phyloP scores from a whole-genome alignment of 1,140 invertebrate genomes.

The Goniozus legneri region DNA sequence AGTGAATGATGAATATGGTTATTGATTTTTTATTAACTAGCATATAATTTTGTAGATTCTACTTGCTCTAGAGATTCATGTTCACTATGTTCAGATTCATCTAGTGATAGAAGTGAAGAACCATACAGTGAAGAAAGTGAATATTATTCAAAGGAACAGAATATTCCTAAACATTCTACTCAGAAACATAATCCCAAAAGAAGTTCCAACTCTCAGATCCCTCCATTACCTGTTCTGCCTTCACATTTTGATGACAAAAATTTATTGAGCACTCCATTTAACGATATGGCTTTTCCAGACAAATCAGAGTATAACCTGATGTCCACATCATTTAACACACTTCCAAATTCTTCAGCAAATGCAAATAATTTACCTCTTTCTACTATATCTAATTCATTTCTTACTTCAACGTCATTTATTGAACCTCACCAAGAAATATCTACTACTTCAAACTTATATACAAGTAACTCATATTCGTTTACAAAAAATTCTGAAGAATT shows the following conservation, averaged over 20 bases:
- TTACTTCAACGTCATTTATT: slow-evolving; percentile 26
- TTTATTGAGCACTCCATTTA: slow-evolving; percentile 36
- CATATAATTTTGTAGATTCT: slow-evolving; percentile 46
- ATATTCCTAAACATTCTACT: slow-evolving; percentile 26
- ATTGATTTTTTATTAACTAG: background rate
- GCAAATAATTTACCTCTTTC: slow-evolving; percentile 22
- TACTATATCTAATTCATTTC: slow-evolving; percentile 16
- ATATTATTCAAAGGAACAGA: slow-evolving; percentile 35
- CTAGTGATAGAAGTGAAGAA: slow-evolving; percentile 48
- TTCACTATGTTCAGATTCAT: slow-evolving; percentile 54
- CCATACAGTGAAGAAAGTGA: slow-evolving; percentile 46
- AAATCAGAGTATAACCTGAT: slow-evolving; percentile 33
- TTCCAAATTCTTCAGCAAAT: slow-evolving; percentile 15
- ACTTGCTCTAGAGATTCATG: slow-evolving; percentile 59
- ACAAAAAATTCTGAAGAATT: slow-evolving; percentile 31
- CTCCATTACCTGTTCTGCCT: slow-evolving; percentile 36
- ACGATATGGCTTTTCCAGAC: slow-evolving; percentile 22
- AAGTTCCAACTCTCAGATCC: slow-evolving; percentile 43
- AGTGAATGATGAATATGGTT: background rate
- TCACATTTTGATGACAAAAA: slow-evolving; percentile 29
- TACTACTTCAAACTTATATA: slow-evolving; percentile 10
- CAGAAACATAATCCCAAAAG: slow-evolving; percentile 43
- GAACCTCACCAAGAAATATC: slow-evolving; percentile 19
- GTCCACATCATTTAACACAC: slow-evolving; percentile 33
- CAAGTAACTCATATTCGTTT: slow-evolving; percentile 6